Percentiles rank a stretch among this genome's conserved stretches.
Evolutionary conservation across 2,113 vertebrate species (phyloP).

Genomic region (Notothenia rossii): DNA sequence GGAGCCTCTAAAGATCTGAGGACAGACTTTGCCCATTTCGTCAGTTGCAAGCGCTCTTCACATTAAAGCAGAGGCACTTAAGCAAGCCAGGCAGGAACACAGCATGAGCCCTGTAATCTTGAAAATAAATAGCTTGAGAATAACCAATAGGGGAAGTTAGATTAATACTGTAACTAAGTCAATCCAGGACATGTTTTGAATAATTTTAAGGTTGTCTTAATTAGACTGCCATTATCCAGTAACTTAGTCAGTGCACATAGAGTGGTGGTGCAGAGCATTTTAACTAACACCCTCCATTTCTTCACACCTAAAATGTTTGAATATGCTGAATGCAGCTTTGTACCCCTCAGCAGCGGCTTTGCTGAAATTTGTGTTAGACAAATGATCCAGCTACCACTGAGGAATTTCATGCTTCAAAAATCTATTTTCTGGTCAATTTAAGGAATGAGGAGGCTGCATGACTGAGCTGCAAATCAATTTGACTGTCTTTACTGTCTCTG

Average conservation of each 20-base stretch:
- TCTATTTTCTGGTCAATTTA: slow-evolving; percentile 76
- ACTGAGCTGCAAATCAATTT: slow-evolving; percentile 73
- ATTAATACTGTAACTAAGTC: slow-evolving; percentile 12
- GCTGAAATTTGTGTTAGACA: slow-evolving; percentile 58
- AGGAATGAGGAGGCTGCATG: slow-evolving; percentile 54
- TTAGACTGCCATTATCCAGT: slow-evolving; percentile 57
- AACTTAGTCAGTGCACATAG: slow-evolving; percentile 31
- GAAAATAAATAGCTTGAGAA: slow-evolving; percentile 46
- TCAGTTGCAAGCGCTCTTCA: slow-evolving; percentile 41
- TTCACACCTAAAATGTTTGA: slow-evolving; percentile 59
- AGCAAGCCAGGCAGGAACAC: slow-evolving; percentile 52
- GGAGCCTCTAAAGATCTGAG: slow-evolving; percentile 76
- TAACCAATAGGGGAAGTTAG: slow-evolving; percentile 26
- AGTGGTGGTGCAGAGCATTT: slow-evolving; percentile 42
- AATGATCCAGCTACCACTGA: slow-evolving; percentile 66
- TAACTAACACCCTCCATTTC: slow-evolving; percentile 64
- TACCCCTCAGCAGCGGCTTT: slow-evolving; percentile 61
- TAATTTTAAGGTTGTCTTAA: slow-evolving; percentile 61
- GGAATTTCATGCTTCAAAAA: slow-evolving; percentile 70
- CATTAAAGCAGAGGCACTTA: slow-evolving; percentile 68
- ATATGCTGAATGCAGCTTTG: slow-evolving; percentile 51
- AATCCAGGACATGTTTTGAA: slow-evolving; percentile 40
- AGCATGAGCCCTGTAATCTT: slow-evolving; percentile 38
- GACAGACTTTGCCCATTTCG: slow-evolving; percentile 45
- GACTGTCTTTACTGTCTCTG: slow-evolving; percentile 58